Evolutionary conservation across 2,888 invertebrate genomes (phyloP), one percentile per base, ranked within the genome.

Genomic region (Ormyrus nitidulus): DNA sequence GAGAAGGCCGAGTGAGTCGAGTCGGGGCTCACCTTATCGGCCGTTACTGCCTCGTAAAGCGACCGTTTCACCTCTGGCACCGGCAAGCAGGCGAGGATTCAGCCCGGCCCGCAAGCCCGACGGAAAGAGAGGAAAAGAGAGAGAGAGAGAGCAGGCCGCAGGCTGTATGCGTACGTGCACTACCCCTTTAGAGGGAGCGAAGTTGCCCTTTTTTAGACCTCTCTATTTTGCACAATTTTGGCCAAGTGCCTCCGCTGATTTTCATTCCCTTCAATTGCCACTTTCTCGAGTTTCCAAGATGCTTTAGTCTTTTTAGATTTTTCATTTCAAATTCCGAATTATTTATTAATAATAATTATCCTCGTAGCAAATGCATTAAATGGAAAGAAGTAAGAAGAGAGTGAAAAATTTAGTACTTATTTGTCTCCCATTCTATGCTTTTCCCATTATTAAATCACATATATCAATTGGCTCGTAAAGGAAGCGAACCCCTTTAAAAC

Each of bases 11-110:
- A 53, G 79, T 7, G 77, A 78, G 72, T 58, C 56, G 77, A 59
- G 74, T 56, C 69, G 79, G 34, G 48, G 73, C 89, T 90, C 90
- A 88, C 90, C 90, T 90, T 90, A 90, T 90, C 90, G 90, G 90
- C 89, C 89, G 90, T 90, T 90, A 90, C 90, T 90, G 90, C 89
- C 90, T 90, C 90, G 90, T 90, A 90, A 90, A 90, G 87, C 86
- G 82, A 86, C 84, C 86, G 87, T 87, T 88, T 87, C 87, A 85
- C 87, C 86, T 71, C 75, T 69, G 73, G 34, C 69, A 48, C 56
- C 51, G 46, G 51, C 34, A 34, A 59, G 44, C 48, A 13, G 46
- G 5, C 54, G 59, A 64, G 58, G 70, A 65, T 58, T 71, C 71
- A 53, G 68, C 59, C 34, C 48, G 65, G 46, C 64, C 48, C 49